Conservation (phyloP, 2,113 vertebrate species). For the Arothron firmamentum region DNA sequence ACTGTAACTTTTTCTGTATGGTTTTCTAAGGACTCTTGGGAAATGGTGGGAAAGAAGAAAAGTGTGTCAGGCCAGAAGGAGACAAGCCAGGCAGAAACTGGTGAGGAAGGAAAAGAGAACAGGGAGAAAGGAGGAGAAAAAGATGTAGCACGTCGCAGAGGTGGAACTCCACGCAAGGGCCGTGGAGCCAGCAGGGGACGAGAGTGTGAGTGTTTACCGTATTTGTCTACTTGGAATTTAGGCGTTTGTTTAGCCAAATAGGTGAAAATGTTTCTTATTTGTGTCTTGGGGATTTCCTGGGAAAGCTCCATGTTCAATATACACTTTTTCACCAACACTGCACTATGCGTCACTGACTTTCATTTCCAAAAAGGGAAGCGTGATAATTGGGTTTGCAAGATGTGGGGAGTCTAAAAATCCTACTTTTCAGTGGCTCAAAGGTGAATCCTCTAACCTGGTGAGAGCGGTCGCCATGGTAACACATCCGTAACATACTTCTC, state of each 20-base stretch:
- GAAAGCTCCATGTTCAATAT: neutral
- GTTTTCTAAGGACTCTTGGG: conserved; percentile 88
- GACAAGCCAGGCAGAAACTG: conserved; percentile 80
- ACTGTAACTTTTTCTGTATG: conserved; percentile 3
- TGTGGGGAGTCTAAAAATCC: too few relatives aligned
- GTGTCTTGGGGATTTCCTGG: neutral
- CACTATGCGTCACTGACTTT: too few relatives aligned
- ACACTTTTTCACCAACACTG: too few relatives aligned
- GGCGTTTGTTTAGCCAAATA: neutral
- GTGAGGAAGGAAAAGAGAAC: conserved; percentile 92
- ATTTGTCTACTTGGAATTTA: neutral
- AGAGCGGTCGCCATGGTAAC: too few relatives aligned
- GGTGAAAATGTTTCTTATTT: neutral
- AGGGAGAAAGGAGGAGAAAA: conserved; percentile 84
- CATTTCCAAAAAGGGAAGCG: too few relatives aligned
- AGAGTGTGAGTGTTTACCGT: conserved; percentile 82
- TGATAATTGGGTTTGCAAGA: too few relatives aligned
- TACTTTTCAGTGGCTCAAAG: too few relatives aligned
- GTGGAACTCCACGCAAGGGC: conserved; percentile 82
- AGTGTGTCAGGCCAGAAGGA: conserved; percentile 94
- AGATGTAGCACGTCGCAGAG: conserved; percentile 87
- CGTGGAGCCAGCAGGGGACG: conserved; percentile 89
- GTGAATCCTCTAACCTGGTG: too few relatives aligned
- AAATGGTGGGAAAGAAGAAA: conserved; percentile 99
- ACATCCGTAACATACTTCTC: too few relatives aligned